Base-by-base conservation (phyloP, 2,888 invertebrate genomes). In the Cataglyphis livida region DNA sequence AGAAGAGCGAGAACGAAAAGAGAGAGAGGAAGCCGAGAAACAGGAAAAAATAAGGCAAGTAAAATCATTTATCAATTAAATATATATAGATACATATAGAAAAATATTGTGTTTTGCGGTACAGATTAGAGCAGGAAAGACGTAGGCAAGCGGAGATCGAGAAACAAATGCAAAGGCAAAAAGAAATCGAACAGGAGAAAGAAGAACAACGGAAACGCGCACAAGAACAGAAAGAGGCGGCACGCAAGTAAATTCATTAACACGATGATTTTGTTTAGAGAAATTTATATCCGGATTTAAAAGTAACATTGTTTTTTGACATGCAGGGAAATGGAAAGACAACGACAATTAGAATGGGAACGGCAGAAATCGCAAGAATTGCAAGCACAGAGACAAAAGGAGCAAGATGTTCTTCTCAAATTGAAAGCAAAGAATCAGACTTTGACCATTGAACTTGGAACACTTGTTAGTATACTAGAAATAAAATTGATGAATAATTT, bases 271-370 rank as follows among this genome's bases (percentile, higher is more conserved):
- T 68, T 44, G 21, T 76, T 76, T 28, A 21, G 12, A 54, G 1
- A 76, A 35, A 75, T 35, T 32, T 35, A 44, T 38, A 70, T 59
- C 2, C 15, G 6, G 32, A 32, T 78, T 44, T 28, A 35, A 59
- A 78, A 59, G 1, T 66, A 51, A 25, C 70, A 71, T 83, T 84
- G 9, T 82, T 51, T 65, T 1, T 48, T 70, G 18, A 9, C 3
- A 54, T 74, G 35, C 62, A 96, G 97, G 93, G 99, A 99, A 95
- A 97, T 99, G 97, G 99, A 99, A 92, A 96, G 99, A 71, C 99
- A 99, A 92, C 96, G 99, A 68, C 98, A 99, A 93, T 95, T 98
- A 79, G 99, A 99, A 94, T 98, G 99, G 98, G 99, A 99, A 95
- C 98, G 98, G 92, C 98, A 99, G 93, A 96, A 98, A 94, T 95